These are phyloP conservation scores for Melanocharis versteri DNA, from an alignment of 2,113 vertebrate genomes.

Conservation along the genomic window DNA sequence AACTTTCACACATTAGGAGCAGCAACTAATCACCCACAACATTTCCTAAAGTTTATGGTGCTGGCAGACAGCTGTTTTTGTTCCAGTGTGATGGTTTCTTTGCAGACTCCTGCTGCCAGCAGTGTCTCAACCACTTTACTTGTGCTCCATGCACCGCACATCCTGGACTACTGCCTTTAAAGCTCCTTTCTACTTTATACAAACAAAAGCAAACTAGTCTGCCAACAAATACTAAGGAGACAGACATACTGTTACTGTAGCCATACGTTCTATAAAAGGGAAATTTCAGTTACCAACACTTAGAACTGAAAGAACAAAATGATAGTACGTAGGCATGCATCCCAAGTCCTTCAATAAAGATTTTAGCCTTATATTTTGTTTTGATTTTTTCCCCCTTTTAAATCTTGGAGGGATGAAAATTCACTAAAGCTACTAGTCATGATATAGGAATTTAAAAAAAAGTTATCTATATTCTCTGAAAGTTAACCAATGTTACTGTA, in stretches of 20 bases:
- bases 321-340: background rate
- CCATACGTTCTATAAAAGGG: background rate
- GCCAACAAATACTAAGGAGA: background rate
- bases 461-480: background rate
- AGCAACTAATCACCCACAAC: constrained; percentile 57
- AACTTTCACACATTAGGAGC: constrained; percentile 61
- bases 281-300: background rate
- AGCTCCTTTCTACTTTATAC: background rate
- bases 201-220: background rate
- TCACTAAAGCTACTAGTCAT: background rate
- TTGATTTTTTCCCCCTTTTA: background rate
- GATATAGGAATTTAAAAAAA: background rate
- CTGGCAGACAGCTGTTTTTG: constrained; percentile 48
- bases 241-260: background rate
- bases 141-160: background rate
- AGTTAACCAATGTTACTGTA: background rate
- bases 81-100: constrained; percentile 32
- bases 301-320: background rate
- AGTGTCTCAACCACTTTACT: constrained; percentile 2
- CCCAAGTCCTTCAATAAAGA: background rate
- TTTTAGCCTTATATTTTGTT: background rate
- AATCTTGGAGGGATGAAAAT: background rate
- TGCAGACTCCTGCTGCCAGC: constrained; percentile 25
- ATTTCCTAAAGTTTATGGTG: constrained; percentile 48
- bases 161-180: background rate